Evolutionary conservation across 2,113 vertebrate genomes (phyloP).

Genomic region (Taurulus bubalis): DNA sequence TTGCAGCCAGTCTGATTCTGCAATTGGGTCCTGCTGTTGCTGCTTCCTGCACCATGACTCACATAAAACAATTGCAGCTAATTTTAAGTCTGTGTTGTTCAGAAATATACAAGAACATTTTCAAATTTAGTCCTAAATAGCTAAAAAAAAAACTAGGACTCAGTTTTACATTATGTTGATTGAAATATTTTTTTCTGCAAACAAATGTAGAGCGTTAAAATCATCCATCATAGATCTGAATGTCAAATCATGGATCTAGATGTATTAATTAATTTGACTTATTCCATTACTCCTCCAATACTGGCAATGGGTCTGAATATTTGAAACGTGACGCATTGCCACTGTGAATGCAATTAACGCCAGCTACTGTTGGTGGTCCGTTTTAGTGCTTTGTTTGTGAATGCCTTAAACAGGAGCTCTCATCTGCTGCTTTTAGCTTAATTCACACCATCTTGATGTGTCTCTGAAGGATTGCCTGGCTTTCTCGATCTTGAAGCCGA

Average conservation of each 20-base stretch:
- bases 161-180: not conserved
- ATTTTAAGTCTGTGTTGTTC: not conserved
- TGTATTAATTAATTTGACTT: not conserved
- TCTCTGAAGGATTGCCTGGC: constrained; percentile 64
- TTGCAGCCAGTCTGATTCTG: not conserved
- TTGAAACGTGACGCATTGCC: not conserved
- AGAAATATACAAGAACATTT: not conserved
- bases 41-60: not conserved
- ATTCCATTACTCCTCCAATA: not conserved
- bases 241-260: not conserved
- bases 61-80: not conserved
- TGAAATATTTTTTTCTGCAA: too few species aligned
- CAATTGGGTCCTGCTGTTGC: not conserved
- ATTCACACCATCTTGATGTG: constrained; percentile 44
- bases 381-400: constrained; percentile 34
- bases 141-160: not conserved
- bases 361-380: constrained; percentile 26
- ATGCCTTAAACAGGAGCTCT: constrained; percentile 35
- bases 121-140: not conserved
- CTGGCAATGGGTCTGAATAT: not conserved
- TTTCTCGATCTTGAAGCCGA: constrained; percentile 43
- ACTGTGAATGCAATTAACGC: not conserved
- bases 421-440: constrained; percentile 42
- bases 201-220: not conserved
- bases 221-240: not conserved